A percentile compares a stretch with the other conserved stretches of the same genome.
These are phyloP conservation scores for Tetranychus cinnabarinus DNA, from an alignment of 1,140 invertebrate genomes.

Conservation along the genomic window DNA sequence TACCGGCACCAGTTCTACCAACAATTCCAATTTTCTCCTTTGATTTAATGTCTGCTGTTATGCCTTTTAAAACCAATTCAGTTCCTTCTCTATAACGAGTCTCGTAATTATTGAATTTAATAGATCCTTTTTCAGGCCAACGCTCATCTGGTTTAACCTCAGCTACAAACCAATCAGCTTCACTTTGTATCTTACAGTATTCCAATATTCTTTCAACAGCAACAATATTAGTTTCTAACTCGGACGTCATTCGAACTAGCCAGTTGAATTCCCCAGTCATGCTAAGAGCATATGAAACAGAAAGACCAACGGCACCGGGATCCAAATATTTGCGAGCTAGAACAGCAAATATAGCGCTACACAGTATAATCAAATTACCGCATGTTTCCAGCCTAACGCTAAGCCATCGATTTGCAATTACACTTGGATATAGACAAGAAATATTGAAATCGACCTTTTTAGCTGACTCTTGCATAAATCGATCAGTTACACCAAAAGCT, in stretches of 20 bases:
- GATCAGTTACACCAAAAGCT: constrained; percentile 21
- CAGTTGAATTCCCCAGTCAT: constrained; percentile 31
- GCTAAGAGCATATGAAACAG: constrained; percentile 13
- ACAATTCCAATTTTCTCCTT: neutral
- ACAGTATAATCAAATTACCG: constrained; percentile 31
- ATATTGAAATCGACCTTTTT: constrained; percentile 28
- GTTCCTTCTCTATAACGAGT: constrained; percentile 3
- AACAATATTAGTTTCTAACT: constrained; percentile 39
- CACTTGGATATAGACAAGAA: constrained; percentile 23
- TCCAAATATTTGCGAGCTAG: constrained; percentile 29
- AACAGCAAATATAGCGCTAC: neutral
- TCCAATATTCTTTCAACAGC: constrained; percentile 35
- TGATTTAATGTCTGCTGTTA: neutral
- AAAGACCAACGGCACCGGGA: constrained; percentile 55
- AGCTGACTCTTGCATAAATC: constrained; percentile 20
- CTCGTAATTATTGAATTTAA: constrained; percentile 4
- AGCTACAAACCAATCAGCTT: constrained; percentile 16
- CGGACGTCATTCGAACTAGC: constrained; percentile 32
- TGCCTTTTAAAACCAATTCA: neutral
- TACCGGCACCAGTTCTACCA: constrained; percentile 26
- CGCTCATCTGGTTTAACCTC: neutral
- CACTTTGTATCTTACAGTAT: constrained; percentile 26
- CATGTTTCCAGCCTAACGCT: constrained; percentile 27
- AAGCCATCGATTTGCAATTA: constrained; percentile 23
- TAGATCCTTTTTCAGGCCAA: constrained; percentile 5